A percentile compares a stretch with the other conserved stretches of the same genome.
phyloP scores from a whole-genome alignment of 1,140 invertebrate genomes.

The Hycleus cichorii region DNA sequence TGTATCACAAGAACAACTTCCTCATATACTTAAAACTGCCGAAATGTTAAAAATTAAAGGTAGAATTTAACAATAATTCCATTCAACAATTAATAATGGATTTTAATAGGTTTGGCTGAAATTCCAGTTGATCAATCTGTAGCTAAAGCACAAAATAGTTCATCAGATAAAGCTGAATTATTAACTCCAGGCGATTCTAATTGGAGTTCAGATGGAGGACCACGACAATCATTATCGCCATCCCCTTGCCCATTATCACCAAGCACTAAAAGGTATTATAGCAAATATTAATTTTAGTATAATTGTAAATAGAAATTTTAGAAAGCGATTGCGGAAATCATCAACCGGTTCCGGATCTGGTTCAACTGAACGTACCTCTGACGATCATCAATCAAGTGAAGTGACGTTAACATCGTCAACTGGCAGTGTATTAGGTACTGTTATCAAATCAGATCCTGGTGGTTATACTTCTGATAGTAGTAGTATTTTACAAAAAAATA shows the following conservation, averaged over 20 bases:
- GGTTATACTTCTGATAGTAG: conserved; percentile 19
- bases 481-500: conserved; percentile 19
- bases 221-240: conserved; percentile 44
- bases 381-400: conserved; percentile 46
- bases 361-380: conserved; percentile 47
- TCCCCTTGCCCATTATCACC: conserved; percentile 39
- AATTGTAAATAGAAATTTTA: conserved; percentile 22
- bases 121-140: conserved; percentile 66
- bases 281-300: not conserved
- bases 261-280: conserved; percentile 33
- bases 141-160: conserved; percentile 54
- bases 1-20: conserved; percentile 79
- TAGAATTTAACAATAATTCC: conserved; percentile 7
- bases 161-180: conserved; percentile 42
- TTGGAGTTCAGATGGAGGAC: conserved; percentile 40
- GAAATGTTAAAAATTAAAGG: conserved; percentile 80
- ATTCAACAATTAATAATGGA: not conserved
- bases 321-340: conserved; percentile 63
- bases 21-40: conserved; percentile 78
- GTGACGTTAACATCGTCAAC: conserved; percentile 39
- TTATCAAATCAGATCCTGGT: conserved; percentile 47
- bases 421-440: conserved; percentile 39
- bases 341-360: conserved; percentile 58
- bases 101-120: conserved; percentile 61
- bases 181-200: conserved; percentile 44